These are phyloP conservation scores for Pygoscelis antarcticus DNA, from an alignment of 2,113 vertebrate genomes.

Conservation along the genomic window DNA sequence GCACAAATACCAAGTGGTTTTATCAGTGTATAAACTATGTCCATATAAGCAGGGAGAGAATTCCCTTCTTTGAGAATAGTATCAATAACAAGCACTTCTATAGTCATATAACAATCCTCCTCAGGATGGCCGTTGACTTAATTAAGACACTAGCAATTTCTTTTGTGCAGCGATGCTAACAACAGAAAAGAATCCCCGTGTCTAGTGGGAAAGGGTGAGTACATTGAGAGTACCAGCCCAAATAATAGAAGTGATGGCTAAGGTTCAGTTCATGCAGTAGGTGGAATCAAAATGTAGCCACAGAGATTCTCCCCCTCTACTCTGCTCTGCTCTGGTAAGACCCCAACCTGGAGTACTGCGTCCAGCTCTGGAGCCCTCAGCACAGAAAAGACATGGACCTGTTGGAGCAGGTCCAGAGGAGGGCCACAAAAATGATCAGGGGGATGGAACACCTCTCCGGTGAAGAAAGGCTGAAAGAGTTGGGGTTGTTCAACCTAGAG, in stretches of 20 bases:
- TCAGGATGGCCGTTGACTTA: background rate
- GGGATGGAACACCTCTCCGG: background rate
- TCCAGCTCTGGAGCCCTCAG: background rate
- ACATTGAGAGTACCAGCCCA: rapidly evolving
- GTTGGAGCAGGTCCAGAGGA: background rate
- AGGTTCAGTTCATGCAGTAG: rapidly evolving
- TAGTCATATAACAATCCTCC: background rate
- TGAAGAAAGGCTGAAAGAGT: background rate
- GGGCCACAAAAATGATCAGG: background rate
- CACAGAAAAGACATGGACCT: background rate
- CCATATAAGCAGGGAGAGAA: background rate
- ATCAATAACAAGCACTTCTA: background rate
- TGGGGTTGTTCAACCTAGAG: background rate
- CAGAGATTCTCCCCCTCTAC: background rate
- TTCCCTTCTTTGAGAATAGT: background rate
- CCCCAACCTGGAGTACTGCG: background rate
- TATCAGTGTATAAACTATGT: background rate
- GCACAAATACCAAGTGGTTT: background rate
- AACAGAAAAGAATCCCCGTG: background rate
- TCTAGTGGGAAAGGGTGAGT: background rate
- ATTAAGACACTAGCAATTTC: background rate
- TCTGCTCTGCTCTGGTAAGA: background rate
- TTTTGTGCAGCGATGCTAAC: background rate
- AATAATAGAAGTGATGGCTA: background rate
- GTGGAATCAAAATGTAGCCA: background rate